Base-by-base conservation (phyloP, 2,888 invertebrate species). In the Octonoba sinensis region DNA sequence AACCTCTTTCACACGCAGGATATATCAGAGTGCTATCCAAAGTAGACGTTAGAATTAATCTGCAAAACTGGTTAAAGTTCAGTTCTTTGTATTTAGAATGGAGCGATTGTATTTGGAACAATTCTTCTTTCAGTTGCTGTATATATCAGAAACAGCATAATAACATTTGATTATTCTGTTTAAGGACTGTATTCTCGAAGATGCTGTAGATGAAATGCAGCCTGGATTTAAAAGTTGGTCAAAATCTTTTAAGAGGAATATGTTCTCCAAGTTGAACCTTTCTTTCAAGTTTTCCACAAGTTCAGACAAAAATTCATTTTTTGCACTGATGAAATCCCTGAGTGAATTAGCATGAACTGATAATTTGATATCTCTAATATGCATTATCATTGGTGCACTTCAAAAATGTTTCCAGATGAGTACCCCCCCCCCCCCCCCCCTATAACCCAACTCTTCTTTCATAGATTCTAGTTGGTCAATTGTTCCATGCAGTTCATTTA, bases 1-100 rank as follows among this genome's bases (percentile, higher is more conserved):
- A 64, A 15, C 64, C 46, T 64, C 64, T 36, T 36, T 64, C 64
- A 64, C 46, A 64, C 18, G 24, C 13, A n/a, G 64, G 64, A n/a
- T 64, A 64, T 6, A 64, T 36, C 4, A 24, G 15, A 6, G 12
- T 36, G 18, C 36, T 18, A 64, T 64, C 64, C 3, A 64, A 8
- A 13, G 36, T 36, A 11, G 44, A 64, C 6, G 6, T n/a, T 15
- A 60, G 8, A 36, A 64, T 46, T 44, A 64, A 36, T 64, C 16
- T 64, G 27, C 64, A 64, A n/a, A 36, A 64, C n/a, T 64, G n/a
- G 6, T 27, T 36, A 2, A 64, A n/a, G 8, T 64, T 60, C 22
- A 60, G 18, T 8, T 60, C 60, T 22, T 8, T 11, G 24, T 60
- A 20, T 60, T 24, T 4, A 18, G 3, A 44, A 36, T 44, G 36